Evolutionary conservation across 2,113 vertebrate genomes (phyloP), one percentile per base, ranked within the genome.

Genomic region (Lucifuga dentata): DNA sequence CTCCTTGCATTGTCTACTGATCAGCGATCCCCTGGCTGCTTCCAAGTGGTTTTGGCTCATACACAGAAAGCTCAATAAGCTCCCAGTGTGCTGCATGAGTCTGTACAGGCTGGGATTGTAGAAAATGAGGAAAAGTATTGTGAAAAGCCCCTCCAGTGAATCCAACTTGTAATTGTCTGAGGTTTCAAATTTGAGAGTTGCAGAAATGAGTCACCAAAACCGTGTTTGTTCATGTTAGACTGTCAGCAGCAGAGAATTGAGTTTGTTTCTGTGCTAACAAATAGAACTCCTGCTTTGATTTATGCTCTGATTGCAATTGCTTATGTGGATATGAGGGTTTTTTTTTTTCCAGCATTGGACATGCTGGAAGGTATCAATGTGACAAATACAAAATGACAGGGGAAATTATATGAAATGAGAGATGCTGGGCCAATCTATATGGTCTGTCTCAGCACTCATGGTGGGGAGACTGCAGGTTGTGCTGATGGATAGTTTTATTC

Each of bases 401-500:
- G 39, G n/a, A 41, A 60, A 60, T 81, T 2, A 68, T 68, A 64
- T 60, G 40, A 52, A 73, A 59, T 61, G 36, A 80, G 48, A 32
- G 5, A 2, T 60, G 44, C 44, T 36, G 36, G 48, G n/a, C 21
- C 32, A 43, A 39, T 29, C 26, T 24, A n/a, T 26, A 33, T 2
- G 0, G 21, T 40, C 9, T 73, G 46, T 38, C 38, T 19, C 16
- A 7, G 0, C 36, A 33, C 5, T 24, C 9, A 19, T n/a, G 5
- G 26, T 51, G 21, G 7, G 20, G 33, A 17, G n/a, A 51, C 38
- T 63, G 38, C 51, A 43, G 36, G 38, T 29, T 68, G 49, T 38
- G 53, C 53, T 83, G 65, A 74, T 65, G 51, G 38, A 83, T 68
- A 23, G 24, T 16, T 58, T 46, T 55, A 23, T 73, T 69, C 63